Evolutionary conservation across 2,888 invertebrate species (phyloP), one percentile per base, ranked within the genome.

Genomic region (Heliconius charithonia): DNA sequence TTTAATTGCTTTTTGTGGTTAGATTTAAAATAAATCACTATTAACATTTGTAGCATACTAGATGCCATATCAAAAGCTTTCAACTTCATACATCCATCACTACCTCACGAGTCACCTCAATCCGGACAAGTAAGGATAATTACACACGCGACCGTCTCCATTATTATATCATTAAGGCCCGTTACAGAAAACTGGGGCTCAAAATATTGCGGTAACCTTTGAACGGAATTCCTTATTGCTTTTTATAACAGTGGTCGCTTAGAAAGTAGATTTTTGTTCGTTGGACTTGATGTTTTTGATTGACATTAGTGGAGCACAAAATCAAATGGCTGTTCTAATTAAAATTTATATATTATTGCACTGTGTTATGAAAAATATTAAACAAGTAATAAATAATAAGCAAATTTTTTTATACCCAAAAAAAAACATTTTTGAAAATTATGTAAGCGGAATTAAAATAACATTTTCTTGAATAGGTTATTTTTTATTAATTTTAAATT

Each of bases 81-180:
- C 6, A n/a, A 4, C 45, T 67, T 78, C 59, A 3, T 32, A 25
- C 29, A 51, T 73, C 41, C 27, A 67, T 59, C 62, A 74, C 19
- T 13, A 27, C 19, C 37, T 25, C 65, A 67, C 56, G 66, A 73
- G 29, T 66, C 37, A 63, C 77, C 63, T 75, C 79, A 29, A 65
- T 74, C 41, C 27, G 41, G 72, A 19, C 72, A 65, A 76, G 78
- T 87, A 87, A 86, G 85, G 86, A 85, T 87, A 89, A 90, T 90
- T 90, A 90, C 89, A 90, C 89, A 91, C 88, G 88, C 89, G 89
- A 90, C 83, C 82, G 82, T 84, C 81, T 83, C 86, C 83, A 89
- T 90, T 90, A 92, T 91, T 91, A 89, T 89, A 84, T 87, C 89
- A 91, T 92, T 91, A 91, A 86, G 83, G 85, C 83, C 87, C 91